Percentiles rank a stretch among this genome's conserved stretches.
Evolutionary conservation across 2,113 vertebrate genomes (phyloP).

Genomic region (Malaclemys terrapin): DNA sequence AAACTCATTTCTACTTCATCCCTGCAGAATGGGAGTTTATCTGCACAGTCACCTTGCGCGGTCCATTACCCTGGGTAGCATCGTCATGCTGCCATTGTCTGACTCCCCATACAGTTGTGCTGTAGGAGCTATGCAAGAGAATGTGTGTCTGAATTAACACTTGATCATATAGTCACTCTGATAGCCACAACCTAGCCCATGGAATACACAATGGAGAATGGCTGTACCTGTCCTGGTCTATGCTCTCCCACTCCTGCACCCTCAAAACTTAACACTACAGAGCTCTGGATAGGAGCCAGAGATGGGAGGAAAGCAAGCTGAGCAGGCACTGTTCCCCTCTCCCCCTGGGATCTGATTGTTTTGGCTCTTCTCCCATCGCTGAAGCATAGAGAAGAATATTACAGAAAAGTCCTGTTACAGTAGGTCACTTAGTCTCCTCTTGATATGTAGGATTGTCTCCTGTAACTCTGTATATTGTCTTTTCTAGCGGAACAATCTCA

Average conservation of each 20-base stretch:
- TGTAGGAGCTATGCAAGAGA: slow-evolving; percentile 36
- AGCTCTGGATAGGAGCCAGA: not conserved
- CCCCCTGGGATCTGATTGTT: not conserved
- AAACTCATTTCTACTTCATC: not conserved
- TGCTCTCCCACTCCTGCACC: not conserved
- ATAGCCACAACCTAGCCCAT: slow-evolving; percentile 44
- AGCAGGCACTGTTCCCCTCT: not conserved
- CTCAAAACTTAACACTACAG: not conserved
- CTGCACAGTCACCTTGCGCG: not conserved
- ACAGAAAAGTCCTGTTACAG: not conserved
- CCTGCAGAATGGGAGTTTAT: not conserved
- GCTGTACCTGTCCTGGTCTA: not conserved
- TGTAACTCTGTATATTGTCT: not conserved
- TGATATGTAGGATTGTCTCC: not conserved
- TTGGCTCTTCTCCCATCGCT: not conserved
- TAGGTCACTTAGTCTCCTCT: not conserved
- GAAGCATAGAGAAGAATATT: not conserved
- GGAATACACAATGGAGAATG: not conserved
- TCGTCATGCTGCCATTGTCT: not conserved
- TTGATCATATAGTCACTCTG: slow-evolving; percentile 54
- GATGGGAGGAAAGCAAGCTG: not conserved
- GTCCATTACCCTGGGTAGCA: not conserved
- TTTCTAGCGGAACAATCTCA: not conserved
- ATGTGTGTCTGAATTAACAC: slow-evolving; percentile 64
- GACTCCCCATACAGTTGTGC: not conserved